Base-by-base conservation (phyloP, 2,888 invertebrate genomes). In the Amaurobius ferox region DNA sequence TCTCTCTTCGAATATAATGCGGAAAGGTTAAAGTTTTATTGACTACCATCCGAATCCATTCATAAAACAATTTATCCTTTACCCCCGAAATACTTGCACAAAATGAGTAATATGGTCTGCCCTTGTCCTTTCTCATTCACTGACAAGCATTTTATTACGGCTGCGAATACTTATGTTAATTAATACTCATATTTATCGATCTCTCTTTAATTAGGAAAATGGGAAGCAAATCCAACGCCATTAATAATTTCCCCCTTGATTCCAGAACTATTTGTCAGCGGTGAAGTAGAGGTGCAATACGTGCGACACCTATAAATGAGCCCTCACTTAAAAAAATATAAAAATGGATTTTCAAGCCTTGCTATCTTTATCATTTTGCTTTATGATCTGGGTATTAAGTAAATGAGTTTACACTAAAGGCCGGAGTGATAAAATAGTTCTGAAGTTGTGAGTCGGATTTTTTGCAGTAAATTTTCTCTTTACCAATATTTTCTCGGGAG, bases 131-230 rank as follows among this genome's bases (percentile, higher is more conserved):
- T 55, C 19, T 23, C 55, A 55, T 55, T 23, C 66, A 85, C 66
- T 86, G 85, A 86, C 79, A 74, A 79, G 78, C 85, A 86, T 86
- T 86, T 86, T 86, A 86, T 86, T 86, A 86, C 68, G 79, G 73
- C 66, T 79, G 73, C 32, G 74, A 79, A 86, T 79, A 86, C 79
- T 86, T 86, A 78, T 73, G 85, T 86, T 86, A 86, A 86, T 86
- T 86, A 86, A 86, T 86, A 86, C 85, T 78, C 67, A 73, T 78
- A 68, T 79, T 72, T 77, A 85, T 85, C 83, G 83, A 85, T 85
- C 77, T 66, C 67, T 71, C 72, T 71, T 85, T 77, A 85, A 85
- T 85, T 85, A 85, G 83, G 77, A 77, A 83, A 85, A 85, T 85
- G 83, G 83, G 77, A 85, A 71, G 83, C 71, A 77, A 85, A 85